Base-by-base conservation (phyloP, 2,113 vertebrate species). In the Morphnarchus princeps region DNA sequence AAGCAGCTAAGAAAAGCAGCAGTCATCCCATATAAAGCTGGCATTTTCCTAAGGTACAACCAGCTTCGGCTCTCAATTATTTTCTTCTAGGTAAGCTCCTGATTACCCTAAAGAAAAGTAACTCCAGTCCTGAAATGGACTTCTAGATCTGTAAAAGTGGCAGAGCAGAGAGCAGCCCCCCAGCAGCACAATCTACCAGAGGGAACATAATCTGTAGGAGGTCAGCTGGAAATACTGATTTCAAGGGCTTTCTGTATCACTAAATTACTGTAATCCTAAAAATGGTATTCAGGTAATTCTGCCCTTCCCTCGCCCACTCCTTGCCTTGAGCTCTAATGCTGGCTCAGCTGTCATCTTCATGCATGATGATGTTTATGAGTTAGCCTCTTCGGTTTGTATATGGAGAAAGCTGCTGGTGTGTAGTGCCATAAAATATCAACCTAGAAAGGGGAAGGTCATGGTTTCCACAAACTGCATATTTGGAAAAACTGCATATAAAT, bases 251-350 rank as follows among this genome's bases (percentile, higher is more conserved):
- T 93, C 79, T 90, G 57, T 82, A 85, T 70, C 86, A 76, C 42
- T 88, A 62, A 82, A 63, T 95, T 81, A 84, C 36, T 74, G 43
- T 65, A 85, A 82, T 71, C 38, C 70, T 92, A 62, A 67, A 97
- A 93, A 80, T 76, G 19, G 7, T 38, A 40, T 73, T 66, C 73
- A 94, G 91, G 93, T 95, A 81, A 79, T 89, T 94, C 74, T 84
- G 52, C 87, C 87, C 47, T 61, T 42, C 43, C 28, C 22, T 89
- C 49, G 87, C 76, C 26, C 7, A 2, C 31, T 54, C n/a, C n/a
- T 52, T 96, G 85, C 82, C 90, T 77, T 94, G 85, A 89, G 89
- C 36, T 67, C 26, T 76, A 40, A 72, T 11, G 45, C 54, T 78
- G 34, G 26, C 72, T 77, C 55, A 89, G 22, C 57, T 83, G 81